These are phyloP conservation scores for Pristionchus exspectatus DNA, from an alignment of 2,888 invertebrate genomes.

Conservation along the genomic window DNA sequence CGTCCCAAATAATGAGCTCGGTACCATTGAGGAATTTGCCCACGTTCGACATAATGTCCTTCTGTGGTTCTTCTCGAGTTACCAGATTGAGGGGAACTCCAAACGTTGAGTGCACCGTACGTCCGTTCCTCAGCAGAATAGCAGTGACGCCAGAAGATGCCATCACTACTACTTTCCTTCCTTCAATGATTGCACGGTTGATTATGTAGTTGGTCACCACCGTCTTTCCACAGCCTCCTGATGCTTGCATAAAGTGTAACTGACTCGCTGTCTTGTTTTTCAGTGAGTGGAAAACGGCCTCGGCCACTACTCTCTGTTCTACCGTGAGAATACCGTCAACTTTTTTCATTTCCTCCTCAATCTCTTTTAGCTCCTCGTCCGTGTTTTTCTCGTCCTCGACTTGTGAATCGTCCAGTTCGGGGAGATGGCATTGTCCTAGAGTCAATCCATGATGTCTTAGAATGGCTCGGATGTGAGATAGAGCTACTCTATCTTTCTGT, in stretches of 20 bases:
- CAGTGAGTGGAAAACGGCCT: constrained; percentile 1
- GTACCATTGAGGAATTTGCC: neutral
- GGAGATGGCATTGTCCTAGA: neutral
- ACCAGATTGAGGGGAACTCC: constrained; percentile 20
- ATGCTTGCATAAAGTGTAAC: constrained; percentile 50
- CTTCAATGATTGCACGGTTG: neutral
- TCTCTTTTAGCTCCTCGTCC: neutral
- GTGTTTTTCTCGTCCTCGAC: neutral
- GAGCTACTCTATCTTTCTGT: constrained; percentile 17
- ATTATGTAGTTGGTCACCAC: constrained; percentile 52
- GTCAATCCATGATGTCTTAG: neutral
- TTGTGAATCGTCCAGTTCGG: neutral
- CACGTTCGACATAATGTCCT: neutral
- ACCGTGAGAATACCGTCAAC: neutral
- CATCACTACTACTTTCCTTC: constrained; percentile 14
- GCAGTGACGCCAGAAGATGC: constrained; percentile 56
- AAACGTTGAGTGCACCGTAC: constrained; percentile 28
- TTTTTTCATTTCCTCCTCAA: neutral
- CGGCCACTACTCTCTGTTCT: neutral
- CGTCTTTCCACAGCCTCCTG: constrained; percentile 56
- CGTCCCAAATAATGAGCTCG: neutral
- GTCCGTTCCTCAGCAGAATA: constrained; percentile 49
- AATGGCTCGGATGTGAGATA: constrained; percentile 16
- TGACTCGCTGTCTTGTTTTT: neutral
- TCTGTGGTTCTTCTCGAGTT: neutral